Evolutionary conservation across 1,140 invertebrate genomes (phyloP), one percentile per base, ranked within the genome.

Genomic region (Drosophila bifasciata): DNA sequence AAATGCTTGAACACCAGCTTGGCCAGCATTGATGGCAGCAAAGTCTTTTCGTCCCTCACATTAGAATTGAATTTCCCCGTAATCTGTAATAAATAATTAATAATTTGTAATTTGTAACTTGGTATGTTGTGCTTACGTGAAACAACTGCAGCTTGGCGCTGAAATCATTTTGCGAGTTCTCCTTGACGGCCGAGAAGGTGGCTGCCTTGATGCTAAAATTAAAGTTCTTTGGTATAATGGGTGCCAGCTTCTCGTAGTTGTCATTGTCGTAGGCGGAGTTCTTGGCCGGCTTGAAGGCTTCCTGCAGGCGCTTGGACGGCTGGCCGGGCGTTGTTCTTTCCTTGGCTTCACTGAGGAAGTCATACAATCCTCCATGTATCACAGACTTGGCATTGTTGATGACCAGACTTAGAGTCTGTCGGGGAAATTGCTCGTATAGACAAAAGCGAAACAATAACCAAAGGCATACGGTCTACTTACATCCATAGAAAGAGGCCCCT

Each of bases 211-310:
- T 93, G 91, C 94, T 95, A 71, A 96, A 91, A 75, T 92, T 94
- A 79, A 95, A 94, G 92, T 94, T 95, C 94, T 96, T 96, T 92
- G 96, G 96, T 92, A 96, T 94, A 74, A 96, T 94, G 17, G 95
- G 95, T 19, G 94, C 93, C 48, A 95, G 91, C 75, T 93, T 93
- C 49, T 93, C 91, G 75, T 94, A 93, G 68, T 93, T 84, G 9
- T 92, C 85, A 51, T 92, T 91, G 39, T 78, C 90, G 11, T 89
- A 90, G 51, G 46, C 59, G 11, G 32, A 13, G 23, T 51, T 75
- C 21, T 56, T 53, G 19, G 57, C 15, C 6, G 74, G 45, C 1
- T 41, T 45, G 7, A 68, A 45, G 2, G 46, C 45, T 21, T 55
- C 43, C 15, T 62, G 46, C 8, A 69, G 32, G 7, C 58, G 52